Evolutionary conservation across 2,888 invertebrate species (phyloP).

Genomic region (Epinotia bilunana): DNA sequence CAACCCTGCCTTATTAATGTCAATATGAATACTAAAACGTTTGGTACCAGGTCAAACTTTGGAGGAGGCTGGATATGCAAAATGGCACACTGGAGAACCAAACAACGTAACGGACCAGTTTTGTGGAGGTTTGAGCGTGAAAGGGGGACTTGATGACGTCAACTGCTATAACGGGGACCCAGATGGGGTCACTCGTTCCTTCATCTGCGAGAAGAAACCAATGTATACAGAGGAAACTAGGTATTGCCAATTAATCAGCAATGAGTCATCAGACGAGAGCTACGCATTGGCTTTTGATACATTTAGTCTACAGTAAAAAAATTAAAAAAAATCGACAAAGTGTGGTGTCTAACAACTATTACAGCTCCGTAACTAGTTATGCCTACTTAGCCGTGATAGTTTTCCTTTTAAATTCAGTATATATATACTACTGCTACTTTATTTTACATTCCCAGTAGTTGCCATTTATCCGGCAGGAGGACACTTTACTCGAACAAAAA

Average conservation of each 20-base stretch:
- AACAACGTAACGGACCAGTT: neutral
- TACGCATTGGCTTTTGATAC: neutral
- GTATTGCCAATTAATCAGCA: neutral
- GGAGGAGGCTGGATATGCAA: constrained; percentile 3
- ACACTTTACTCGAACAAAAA: too few relatives aligned
- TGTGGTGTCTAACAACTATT: too few relatives aligned
- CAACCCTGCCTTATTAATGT: neutral
- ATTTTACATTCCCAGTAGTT: too few relatives aligned
- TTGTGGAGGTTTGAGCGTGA: constrained; percentile 1
- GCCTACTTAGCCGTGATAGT: too few relatives aligned
- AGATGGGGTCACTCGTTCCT: neutral
- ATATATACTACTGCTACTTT: too few relatives aligned
- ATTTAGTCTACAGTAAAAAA: too few relatives aligned
- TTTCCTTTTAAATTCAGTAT: too few relatives aligned
- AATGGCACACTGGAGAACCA: neutral
- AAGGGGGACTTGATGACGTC: neutral
- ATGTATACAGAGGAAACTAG: neutral
- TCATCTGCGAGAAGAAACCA: constrained; percentile 6
- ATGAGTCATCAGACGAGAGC: neutral
- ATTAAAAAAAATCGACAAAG: too few relatives aligned
- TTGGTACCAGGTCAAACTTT: constrained; percentile 3
- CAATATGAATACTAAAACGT: neutral
- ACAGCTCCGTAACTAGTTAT: too few relatives aligned
- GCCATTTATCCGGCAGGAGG: too few relatives aligned
- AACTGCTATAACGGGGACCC: constrained; percentile 1